Conservation (phyloP, 2,113 vertebrate genomes). For the Agapornis roseicollis region DNA sequence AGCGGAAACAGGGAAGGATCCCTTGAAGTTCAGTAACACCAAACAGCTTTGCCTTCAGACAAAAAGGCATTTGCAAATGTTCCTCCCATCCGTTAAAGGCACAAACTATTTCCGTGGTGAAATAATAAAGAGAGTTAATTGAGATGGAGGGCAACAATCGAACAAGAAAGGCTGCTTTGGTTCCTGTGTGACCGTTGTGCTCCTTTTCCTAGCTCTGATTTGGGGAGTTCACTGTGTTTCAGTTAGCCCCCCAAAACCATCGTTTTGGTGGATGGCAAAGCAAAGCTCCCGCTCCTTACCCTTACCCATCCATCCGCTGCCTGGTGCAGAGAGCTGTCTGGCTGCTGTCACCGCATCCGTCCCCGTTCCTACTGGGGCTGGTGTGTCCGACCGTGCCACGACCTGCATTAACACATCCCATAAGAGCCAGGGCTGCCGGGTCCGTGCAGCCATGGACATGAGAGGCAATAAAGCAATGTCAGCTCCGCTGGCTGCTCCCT, state of each 20-base stretch:
- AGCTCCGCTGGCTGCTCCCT: background rate
- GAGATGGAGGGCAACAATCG: background rate
- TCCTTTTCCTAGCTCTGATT: background rate
- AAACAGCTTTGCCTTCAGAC: constrained; percentile 53
- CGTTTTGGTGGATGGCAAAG: background rate
- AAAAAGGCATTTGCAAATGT: constrained; percentile 51
- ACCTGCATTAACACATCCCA: background rate
- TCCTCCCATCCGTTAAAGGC: constrained; percentile 40
- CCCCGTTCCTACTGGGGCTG: rapidly evolving
- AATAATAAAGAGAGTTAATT: constrained; percentile 62
- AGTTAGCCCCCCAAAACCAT: background rate
- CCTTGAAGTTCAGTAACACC: constrained; percentile 58
- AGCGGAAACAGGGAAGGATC: background rate
- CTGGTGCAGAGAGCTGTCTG: rapidly evolving
- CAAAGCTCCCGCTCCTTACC: background rate
- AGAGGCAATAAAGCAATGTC: background rate
- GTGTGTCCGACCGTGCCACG: rapidly evolving
- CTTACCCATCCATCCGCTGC: background rate
- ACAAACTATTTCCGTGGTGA: constrained; percentile 51
- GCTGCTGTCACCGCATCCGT: rapidly evolving
- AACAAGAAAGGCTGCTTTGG: background rate
- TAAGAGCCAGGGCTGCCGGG: background rate
- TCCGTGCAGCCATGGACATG: rapidly evolving
- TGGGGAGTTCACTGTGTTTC: background rate
- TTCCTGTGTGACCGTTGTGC: background rate